Evolutionary conservation across 2,797 vertebrate species (phyloP).

Genomic region (Todus mexicanus): DNA sequence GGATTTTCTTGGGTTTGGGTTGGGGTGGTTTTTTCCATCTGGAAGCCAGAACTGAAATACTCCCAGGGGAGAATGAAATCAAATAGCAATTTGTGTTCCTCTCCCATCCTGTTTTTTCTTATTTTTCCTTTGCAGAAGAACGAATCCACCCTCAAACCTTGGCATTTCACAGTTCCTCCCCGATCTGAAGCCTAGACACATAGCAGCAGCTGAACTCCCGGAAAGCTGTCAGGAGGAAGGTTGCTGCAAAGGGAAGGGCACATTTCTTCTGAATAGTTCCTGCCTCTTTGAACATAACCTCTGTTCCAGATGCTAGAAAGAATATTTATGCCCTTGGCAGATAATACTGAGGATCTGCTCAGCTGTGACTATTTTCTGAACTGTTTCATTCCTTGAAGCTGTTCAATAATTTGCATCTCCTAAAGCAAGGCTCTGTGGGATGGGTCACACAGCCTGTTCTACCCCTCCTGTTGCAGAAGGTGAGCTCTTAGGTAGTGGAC

Average conservation of each 20-base stretch:
- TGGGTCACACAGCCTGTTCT: background rate
- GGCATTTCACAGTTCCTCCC: slow-evolving; percentile 11
- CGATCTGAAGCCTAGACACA: background rate
- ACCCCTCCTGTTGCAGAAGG: background rate
- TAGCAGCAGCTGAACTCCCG: slow-evolving; percentile 11
- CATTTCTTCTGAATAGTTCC: background rate
- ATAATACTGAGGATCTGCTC: background rate
- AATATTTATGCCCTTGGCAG: background rate
- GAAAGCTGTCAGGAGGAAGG: background rate
- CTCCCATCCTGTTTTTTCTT: slow-evolving; percentile 26
- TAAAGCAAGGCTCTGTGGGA: background rate
- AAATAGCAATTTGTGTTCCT: slow-evolving; percentile 1
- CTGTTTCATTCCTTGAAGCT: background rate
- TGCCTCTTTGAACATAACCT: slow-evolving; percentile 12
- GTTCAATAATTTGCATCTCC: background rate
- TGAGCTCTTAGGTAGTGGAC: background rate
- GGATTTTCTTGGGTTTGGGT: background rate
- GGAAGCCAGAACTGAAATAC: slow-evolving; percentile 21
- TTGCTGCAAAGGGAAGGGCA: background rate
- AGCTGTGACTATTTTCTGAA: background rate
- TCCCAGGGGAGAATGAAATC: slow-evolving; percentile 28
- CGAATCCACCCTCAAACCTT: background rate
- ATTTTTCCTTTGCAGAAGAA: slow-evolving; percentile 36
- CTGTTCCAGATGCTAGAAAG: background rate
- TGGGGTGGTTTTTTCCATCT: background rate